Evolutionary conservation across 2,888 invertebrate species (phyloP).

Genomic region (Callosobruchus maculatus): DNA sequence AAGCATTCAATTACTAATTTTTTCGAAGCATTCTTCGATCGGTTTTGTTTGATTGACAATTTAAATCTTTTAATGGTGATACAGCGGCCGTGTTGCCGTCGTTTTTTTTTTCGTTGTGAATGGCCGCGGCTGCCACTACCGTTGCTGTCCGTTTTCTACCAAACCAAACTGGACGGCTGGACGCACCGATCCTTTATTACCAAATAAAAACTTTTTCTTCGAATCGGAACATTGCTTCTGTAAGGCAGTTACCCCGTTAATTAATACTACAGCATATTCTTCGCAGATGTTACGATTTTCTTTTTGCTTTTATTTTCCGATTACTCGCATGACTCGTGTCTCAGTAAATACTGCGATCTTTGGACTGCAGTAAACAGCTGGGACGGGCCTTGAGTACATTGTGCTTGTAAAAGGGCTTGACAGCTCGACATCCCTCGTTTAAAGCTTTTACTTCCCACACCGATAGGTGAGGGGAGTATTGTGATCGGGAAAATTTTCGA

Average conservation of each 20-base stretch:
- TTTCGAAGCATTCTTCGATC: constrained; percentile 1
- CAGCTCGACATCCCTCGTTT: too few species aligned
- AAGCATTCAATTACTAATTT: constrained; percentile 4
- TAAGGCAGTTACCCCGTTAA: neutral
- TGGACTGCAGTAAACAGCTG: too few species aligned
- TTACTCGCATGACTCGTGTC: too few species aligned
- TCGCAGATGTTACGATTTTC: neutral
- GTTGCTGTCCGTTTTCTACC: neutral
- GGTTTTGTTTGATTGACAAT: constrained; percentile 1
- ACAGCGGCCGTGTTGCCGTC: neutral
- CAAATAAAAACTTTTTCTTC: neutral
- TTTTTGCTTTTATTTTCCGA: neutral
- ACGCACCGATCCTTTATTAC: neutral
- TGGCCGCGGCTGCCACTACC: neutral
- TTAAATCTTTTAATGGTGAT: neutral
- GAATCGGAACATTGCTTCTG: neutral
- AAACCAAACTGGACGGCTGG: neutral
- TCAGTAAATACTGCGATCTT: too few species aligned
- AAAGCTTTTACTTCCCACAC: too few species aligned
- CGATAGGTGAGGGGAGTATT: too few species aligned
- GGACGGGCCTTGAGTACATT: too few species aligned
- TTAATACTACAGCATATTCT: neutral
- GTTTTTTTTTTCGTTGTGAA: neutral
- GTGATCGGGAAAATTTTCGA: too few species aligned
- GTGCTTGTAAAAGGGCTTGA: too few species aligned